Base-by-base conservation (phyloP, 2,888 invertebrate species). In the Venusia cambrica region DNA sequence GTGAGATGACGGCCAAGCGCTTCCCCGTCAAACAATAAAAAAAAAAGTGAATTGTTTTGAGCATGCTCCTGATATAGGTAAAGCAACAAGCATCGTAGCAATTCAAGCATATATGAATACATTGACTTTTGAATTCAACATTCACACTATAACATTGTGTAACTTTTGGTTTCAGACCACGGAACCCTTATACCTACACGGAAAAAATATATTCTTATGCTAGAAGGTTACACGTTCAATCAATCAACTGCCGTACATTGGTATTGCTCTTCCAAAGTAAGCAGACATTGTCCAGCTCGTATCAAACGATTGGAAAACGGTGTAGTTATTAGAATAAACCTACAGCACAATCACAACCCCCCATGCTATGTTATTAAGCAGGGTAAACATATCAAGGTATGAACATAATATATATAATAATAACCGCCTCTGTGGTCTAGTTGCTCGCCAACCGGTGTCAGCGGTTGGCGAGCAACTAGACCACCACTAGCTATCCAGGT, bases 151-250 rank as follows among this genome's bases (percentile, higher is more conserved):
- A 1, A 10, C 2, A 7, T 7, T 7, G 10, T 11, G 15, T 36
- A 16, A 11, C 5, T 8, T 9, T 14, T 11, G 4, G 3, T 41
- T 33, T 0, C 26, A 41, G 36, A 18, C 16, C 21, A 41, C 8
- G 48, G 48, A 5, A 42, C 57, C 10, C 49, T 66, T 46, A 63
- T 70, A 32, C 64, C 64, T 3, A 59, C 62, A 0, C 57, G 62
- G 3, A 67, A 61, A 35, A 66, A 65, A 31, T 48, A 10, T 11
- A 48, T 67, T 1, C 38, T 71, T 5, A 58, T 68, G 60, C 17
- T 70, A 26, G 51, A 63, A 7, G 49, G 54, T 4, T 71, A 60
- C 44, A 73, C 69, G 4, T 73, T 61, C 37, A 70, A 65, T 6
- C 69, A 70, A n/a, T n/a, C n/a, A n/a, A n/a, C n/a, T n/a, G n/a